Evolutionary conservation across 2,888 invertebrate species (phyloP).

Genomic region (Rhogogaster chlorosoma): DNA sequence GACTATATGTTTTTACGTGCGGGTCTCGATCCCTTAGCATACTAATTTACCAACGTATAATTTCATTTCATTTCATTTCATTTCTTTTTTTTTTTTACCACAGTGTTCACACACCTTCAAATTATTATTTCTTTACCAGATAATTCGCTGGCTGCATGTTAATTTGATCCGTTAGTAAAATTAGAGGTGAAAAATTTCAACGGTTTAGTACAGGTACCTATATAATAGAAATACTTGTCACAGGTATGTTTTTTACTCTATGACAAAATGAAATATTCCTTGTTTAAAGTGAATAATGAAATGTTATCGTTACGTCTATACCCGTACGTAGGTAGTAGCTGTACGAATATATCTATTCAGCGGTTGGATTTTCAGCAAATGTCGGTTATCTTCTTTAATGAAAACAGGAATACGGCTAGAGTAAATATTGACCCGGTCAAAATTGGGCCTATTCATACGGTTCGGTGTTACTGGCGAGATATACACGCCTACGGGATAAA

Average conservation of each 20-base stretch:
- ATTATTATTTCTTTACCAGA: background rate
- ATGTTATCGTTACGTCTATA: background rate
- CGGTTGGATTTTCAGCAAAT: background rate
- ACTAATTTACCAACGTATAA: background rate
- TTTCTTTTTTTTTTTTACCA: background rate
- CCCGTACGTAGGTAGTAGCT: background rate
- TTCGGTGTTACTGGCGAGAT: background rate
- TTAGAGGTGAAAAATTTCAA: background rate
- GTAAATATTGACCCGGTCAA: background rate
- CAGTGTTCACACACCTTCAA: background rate
- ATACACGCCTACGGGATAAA: background rate
- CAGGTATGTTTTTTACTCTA: no score
- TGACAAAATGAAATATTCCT: background rate
- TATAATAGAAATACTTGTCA: no score
- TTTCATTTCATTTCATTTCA: background rate
- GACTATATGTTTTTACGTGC: background rate
- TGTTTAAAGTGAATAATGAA: slow-evolving; percentile 11
- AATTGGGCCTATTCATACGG: background rate
- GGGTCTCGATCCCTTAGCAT: background rate
- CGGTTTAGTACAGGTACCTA: no score
- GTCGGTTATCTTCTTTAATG: slow-evolving; percentile 15
- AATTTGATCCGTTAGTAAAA: background rate
- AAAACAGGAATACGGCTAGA: slow-evolving; percentile 1
- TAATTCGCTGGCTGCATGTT: background rate
- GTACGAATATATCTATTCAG: background rate